A percentile compares a stretch with the other conserved stretches of the same genome.
phyloP scores from a whole-genome alignment of 2,888 invertebrate genomes.

The Synergus gifuensis region DNA sequence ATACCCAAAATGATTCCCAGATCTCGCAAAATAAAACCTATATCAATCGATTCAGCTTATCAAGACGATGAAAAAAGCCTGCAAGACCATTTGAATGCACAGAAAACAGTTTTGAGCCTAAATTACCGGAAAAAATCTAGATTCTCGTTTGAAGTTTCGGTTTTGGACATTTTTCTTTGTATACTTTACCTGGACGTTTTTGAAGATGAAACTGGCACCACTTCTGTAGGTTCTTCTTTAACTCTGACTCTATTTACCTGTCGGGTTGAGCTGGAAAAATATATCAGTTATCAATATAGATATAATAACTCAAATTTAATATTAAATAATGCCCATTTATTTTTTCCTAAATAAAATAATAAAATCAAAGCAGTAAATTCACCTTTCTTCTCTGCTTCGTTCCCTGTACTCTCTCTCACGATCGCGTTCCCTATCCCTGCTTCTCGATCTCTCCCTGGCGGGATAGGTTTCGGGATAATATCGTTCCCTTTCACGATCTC shows the following conservation, averaged over 20 bases:
- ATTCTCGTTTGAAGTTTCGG: too few species aligned
- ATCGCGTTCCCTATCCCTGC: conserved; percentile 84
- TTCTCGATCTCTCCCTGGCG: conserved; percentile 86
- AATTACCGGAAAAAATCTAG: too few species aligned
- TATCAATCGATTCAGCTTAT: too few species aligned
- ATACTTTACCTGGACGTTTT: conserved; percentile 76
- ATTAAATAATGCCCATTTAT: conserved; percentile 4
- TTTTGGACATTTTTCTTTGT: not conserved
- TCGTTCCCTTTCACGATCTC: conserved; percentile 79
- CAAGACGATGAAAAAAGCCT: too few species aligned
- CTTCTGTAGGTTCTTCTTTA: conserved; percentile 77
- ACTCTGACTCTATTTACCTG: conserved; percentile 77
- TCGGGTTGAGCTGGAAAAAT: conserved; percentile 77
- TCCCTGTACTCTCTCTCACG: conserved; percentile 86
- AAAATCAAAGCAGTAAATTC: conserved; percentile 65
- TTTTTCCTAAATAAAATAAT: not conserved
- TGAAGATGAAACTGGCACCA: conserved; percentile 76
- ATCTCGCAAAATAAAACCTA: too few species aligned
- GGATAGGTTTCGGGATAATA: conserved; percentile 79
- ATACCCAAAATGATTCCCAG: too few species aligned
- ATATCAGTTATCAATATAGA: not conserved
- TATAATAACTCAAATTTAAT: not conserved
- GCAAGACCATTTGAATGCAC: too few species aligned
- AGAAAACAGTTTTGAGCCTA: too few species aligned
- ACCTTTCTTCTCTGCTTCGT: conserved; percentile 89